Base-by-base conservation (phyloP, 2,888 invertebrate genomes). In the Zygothrica quintamaculata region DNA sequence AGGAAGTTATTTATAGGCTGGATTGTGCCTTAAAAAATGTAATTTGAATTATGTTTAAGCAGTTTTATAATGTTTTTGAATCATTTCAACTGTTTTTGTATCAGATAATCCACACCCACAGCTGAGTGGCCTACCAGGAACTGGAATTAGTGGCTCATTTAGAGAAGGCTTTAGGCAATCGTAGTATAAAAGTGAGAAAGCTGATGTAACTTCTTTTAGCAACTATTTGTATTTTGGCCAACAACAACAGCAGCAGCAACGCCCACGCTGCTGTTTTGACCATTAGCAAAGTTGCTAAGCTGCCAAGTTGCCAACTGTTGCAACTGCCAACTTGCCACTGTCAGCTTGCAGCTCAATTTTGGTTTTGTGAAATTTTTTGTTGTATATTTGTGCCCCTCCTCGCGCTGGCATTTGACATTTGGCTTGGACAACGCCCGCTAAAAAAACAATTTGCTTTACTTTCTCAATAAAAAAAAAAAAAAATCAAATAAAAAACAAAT, bases 161-260 rank as follows among this genome's bases (percentile, higher is more conserved):
- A n/a, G n/a, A n/a, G n/a, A n/a, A n/a, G n/a, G n/a, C n/a, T n/a
- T n/a, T n/a, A n/a, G n/a, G n/a, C n/a, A n/a, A n/a, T n/a, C n/a
- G n/a, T n/a, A n/a, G n/a, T n/a, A n/a, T n/a, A n/a, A n/a, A n/a
- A n/a, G n/a, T n/a, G n/a, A n/a, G n/a, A n/a, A 22, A 5, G 18
- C 18, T 22, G 18, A 5, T 22, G 18, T n/a, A 29, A n/a, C n/a
- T 29, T 5, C 29, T 9, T 5, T 29, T 29, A 4, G 12, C 56
- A 22, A 37, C 9, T 34, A n/a, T 12, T 43, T 34, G 36, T 31
- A 18, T 25, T 2, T 36, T 16, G 13, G 44, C 34, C n/a, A 55
- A 22, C 44, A 66, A 72, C 69, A 72, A 8, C 72, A 42, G 59
- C 65, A 66, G 69, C 69, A 72, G 9, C 72, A 42, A 64, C 65